Base-by-base conservation (phyloP, 2,113 vertebrate genomes). In the Rhinogobius similis region DNA sequence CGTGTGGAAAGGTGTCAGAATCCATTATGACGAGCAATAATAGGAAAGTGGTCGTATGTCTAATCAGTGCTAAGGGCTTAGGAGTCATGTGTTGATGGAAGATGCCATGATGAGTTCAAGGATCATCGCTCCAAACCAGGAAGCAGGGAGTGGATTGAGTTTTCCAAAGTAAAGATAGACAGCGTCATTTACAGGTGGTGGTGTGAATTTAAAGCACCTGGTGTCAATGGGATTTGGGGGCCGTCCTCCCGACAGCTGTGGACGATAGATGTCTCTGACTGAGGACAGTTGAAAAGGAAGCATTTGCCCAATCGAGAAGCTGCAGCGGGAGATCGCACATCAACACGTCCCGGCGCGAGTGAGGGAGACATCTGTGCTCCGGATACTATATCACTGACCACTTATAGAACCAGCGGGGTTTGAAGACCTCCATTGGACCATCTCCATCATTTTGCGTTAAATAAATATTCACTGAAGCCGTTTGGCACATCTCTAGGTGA, bases 161-260 rank as follows among this genome's bases (percentile, higher is more conserved):
- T 68, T 48, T 48, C 18, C 67, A 75, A 75, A 64, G 69, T 69
- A 78, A 65, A 68, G 74, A 78, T 77, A 66, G 70, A 75, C 21
- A 5, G 50, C 72, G 44, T 29, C 70, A 79, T 75, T 26, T 76
- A 80, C 75, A 50, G 77, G 70, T 59, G 41, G 74, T 77, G 68
- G 74, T 82, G 78, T 85, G 80, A 86, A 81, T 86, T 72, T 62
- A 83, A 77, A 76, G 70, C 80, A 76, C 78, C 75, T 73, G 79
- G 78, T 81, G 46, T 46, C 50, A 55, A 55, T 48, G 43, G 68
- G 55, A 72, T 83, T 18, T 18, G 12, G 5, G 65, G 77, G 72
- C 80, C 52, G 5, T 46, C 75, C 80, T 82, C 73, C 68, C 71
- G 79, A 86, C 85, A 89, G 85, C 85, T 89, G 84, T 74, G 72